These are phyloP conservation scores for Trissolcus brochymenae DNA, from an alignment of 2,888 invertebrate genomes.

Conservation along the genomic window DNA sequence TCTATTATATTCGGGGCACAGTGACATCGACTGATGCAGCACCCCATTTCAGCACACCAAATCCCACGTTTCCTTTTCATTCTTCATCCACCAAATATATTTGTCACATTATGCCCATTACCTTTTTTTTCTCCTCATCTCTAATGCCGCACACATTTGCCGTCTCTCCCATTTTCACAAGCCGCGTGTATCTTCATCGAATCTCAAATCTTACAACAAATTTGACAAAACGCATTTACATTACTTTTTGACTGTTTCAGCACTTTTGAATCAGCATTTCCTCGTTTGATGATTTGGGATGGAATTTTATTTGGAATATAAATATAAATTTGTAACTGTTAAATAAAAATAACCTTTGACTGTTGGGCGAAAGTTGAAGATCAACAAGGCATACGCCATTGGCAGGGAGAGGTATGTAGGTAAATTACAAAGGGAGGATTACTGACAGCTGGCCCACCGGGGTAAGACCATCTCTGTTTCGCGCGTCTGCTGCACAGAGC, in stretches of 20 bases:
- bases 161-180: not conserved
- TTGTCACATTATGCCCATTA: constrained; percentile 44
- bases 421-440: constrained; percentile 77
- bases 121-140: not conserved
- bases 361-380: constrained; percentile 42
- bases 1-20: constrained; percentile 75
- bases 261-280: no score
- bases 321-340: no score
- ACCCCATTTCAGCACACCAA: constrained; percentile 46
- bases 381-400: constrained; percentile 68
- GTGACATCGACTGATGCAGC: constrained; percentile 75
- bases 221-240: no score
- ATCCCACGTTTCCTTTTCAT: constrained; percentile 52
- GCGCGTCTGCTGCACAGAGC: constrained; percentile 51
- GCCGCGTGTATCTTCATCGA: no score
- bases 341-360: constrained; percentile 35
- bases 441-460: constrained; percentile 76
- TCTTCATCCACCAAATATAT: constrained; percentile 40
- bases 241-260: no score
- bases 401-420: constrained; percentile 71
- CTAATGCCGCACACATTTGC: constrained; percentile 8
- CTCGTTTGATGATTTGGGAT: no score
- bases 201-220: no score
- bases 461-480: constrained; percentile 66
- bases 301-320: no score